phyloP scores from a whole-genome alignment of 2,113 vertebrate species.

The Brachionichthys hirsutus region DNA sequence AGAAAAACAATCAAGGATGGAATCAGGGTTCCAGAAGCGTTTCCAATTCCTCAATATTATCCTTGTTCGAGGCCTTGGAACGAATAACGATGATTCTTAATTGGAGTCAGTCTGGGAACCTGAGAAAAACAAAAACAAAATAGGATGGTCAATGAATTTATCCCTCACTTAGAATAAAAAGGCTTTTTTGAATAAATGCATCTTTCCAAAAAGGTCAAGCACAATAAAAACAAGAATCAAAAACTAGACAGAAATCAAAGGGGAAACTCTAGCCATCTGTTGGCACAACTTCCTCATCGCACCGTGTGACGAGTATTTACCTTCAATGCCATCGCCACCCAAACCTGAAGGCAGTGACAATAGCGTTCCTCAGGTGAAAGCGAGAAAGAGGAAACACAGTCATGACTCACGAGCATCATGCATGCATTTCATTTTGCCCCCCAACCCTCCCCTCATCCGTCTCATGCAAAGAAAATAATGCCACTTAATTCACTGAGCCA shows the following conservation, averaged over 20 bases:
- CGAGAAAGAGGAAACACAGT: too few species aligned
- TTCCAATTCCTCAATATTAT: conserved; percentile 9
- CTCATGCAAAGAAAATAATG: too few species aligned
- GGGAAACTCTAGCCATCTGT: too few species aligned
- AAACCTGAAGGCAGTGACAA: too few species aligned
- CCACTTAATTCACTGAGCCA: too few species aligned
- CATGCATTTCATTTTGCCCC: too few species aligned
- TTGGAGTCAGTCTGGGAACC: conserved; percentile 43
- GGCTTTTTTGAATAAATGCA: neutral
- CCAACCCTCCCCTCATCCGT: too few species aligned
- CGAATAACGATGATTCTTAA: conserved; percentile 16
- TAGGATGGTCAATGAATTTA: neutral
- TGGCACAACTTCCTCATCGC: too few species aligned
- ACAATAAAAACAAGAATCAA: neutral
- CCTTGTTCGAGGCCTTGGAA: conserved; percentile 1
- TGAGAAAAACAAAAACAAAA: conserved; percentile 30
- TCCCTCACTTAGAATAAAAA: neutral
- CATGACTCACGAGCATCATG: too few species aligned
- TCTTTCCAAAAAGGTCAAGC: neutral
- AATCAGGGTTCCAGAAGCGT: neutral
- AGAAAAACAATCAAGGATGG: neutral
- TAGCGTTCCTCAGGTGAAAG: too few species aligned
- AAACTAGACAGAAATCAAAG: neutral
- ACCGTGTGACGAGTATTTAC: too few species aligned
- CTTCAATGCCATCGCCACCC: too few species aligned